Evolutionary conservation across 2,113 vertebrate genomes (phyloP), one percentile per base, ranked within the genome.

Genomic region (Neotoma lepida): DNA sequence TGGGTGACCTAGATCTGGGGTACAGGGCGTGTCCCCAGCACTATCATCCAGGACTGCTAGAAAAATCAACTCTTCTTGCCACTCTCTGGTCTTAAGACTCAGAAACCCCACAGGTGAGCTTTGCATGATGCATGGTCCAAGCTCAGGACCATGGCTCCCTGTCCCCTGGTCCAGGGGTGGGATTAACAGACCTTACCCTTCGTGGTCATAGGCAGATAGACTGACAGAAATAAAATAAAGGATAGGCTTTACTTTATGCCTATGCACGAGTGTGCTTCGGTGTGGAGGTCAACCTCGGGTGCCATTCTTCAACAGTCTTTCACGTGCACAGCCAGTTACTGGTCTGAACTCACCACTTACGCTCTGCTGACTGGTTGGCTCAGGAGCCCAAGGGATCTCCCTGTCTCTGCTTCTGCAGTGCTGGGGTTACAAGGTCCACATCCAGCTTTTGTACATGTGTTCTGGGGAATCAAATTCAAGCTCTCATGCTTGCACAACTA

Each of bases 41-140:
- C 35, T 8, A 4, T 56, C 41, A 22, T 30, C 46, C 7, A 17
- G 68, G 51, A 35, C 2, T 3, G 1, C 0, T 0, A 17, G 26
- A 49, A 13, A 13, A 64, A 0, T 39, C 4, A 6, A 6, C 33
- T 41, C 5, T 35, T 14, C 63, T 9, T 7, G 3, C 7, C 51
- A 44, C 1, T 8, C 12, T 17, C 35, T 71, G 44, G 9, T 7
- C 33, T 4, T 12, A 58, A 35, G 66, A 33, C 26, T 30, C 58
- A 46, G 54, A 39, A 15, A 4, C 17, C 51, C 4, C 15, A 17
- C 56, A 49, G 18, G 17, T 26, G 28, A 80, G 20, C n/a, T 9
- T 30, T 14, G 4, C 9, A 5, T 1, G 41, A 6, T 2, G 7
- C 20, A 30, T 18, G 33, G 39, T 49, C 9, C 17, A 2, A 33